Evolutionary conservation across 2,797 vertebrate genomes (phyloP).

Genomic region (Limosa lapponica): DNA sequence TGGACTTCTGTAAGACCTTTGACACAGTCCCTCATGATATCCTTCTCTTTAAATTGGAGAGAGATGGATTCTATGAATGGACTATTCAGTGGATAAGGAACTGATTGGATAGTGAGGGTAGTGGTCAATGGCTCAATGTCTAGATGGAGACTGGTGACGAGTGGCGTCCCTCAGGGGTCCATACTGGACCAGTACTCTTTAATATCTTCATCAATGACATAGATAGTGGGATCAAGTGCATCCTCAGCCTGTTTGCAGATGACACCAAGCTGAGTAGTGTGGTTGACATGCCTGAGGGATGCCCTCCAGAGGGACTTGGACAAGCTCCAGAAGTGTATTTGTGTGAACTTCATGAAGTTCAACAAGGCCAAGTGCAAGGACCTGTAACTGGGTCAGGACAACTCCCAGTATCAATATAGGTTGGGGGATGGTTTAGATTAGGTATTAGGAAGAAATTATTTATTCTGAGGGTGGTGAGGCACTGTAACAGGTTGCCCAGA

Average conservation of each 20-base stretch:
- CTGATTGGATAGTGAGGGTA: neutral
- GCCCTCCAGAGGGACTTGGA: neutral
- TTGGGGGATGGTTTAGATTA: neutral
- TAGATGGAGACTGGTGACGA: neutral
- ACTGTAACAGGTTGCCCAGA: too few species aligned
- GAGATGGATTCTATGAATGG: neutral
- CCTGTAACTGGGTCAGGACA: neutral
- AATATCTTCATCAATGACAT: neutral
- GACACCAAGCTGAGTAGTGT: neutral
- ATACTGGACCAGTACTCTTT: neutral
- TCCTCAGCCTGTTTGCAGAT: neutral
- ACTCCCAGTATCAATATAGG: neutral
- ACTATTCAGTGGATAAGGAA: neutral
- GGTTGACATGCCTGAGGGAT: neutral
- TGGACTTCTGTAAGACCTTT: neutral
- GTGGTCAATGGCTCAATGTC: neutral
- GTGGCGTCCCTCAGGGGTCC: neutral
- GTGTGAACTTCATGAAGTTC: neutral
- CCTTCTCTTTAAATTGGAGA: neutral
- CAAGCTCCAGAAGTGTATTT: neutral
- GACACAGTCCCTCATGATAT: neutral
- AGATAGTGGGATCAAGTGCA: neutral
- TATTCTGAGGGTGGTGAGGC: too few species aligned
- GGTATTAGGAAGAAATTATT: too few species aligned
- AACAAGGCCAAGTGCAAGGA: neutral